A percentile compares a stretch with the other conserved stretches of the same genome.
These are phyloP conservation scores for Synergus japonicus DNA, from an alignment of 2,888 invertebrate species.

Conservation along the genomic window DNA sequence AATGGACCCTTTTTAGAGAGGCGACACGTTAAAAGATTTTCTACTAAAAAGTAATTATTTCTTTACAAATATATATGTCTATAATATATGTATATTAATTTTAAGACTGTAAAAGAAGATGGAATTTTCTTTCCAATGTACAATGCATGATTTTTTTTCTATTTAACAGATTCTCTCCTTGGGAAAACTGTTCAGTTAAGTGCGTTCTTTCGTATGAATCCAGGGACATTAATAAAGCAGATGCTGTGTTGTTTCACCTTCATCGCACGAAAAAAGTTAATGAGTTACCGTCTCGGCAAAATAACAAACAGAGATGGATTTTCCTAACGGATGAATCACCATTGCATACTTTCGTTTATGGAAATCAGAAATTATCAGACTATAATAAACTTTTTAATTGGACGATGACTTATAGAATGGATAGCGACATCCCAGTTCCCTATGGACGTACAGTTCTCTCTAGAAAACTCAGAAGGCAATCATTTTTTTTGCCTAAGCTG, in stretches of 20 bases:
- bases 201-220: constrained; percentile 81
- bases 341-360: constrained; percentile 79
- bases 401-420: constrained; percentile 85
- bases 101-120: too few relatives aligned
- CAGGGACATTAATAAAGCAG: constrained; percentile 78
- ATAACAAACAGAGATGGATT: constrained; percentile 82
- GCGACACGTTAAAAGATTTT: constrained; percentile 80
- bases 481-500: neutral
- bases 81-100: neutral
- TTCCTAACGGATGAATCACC: constrained; percentile 86
- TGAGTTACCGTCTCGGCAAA: constrained; percentile 79
- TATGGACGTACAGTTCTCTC: constrained; percentile 81
- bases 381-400: constrained; percentile 84
- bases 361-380: constrained; percentile 72
- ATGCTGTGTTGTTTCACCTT: constrained; percentile 83
- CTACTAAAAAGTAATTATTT: constrained; percentile 65
- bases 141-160: neutral
- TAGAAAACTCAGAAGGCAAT: neutral
- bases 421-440: constrained; percentile 83
- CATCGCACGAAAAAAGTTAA: constrained; percentile 77
- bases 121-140: too few relatives aligned
- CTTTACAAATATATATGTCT: neutral
- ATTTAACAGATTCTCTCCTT: constrained; percentile 79
- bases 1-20: constrained; percentile 80
- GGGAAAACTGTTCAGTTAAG: constrained; percentile 81